Evolutionary conservation across 2,797 vertebrate genomes (phyloP).

Genomic region (Enteromius argenteus): DNA sequence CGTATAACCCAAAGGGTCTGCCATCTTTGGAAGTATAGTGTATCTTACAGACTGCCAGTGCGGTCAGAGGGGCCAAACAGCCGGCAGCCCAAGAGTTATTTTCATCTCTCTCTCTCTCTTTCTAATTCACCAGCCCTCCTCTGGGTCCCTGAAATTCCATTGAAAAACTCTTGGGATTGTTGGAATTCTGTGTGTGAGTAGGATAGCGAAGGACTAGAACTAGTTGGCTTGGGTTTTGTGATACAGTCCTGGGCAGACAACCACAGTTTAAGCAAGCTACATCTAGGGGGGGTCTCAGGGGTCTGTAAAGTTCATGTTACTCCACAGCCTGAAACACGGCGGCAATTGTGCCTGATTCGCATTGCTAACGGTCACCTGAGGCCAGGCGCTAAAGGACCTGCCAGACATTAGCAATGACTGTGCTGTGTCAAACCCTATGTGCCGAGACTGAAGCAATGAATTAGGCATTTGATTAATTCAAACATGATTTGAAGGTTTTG

Average conservation of each 20-base stretch:
- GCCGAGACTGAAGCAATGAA: not conserved
- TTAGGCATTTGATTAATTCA: not conserved
- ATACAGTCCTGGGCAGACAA: conserved; percentile 11
- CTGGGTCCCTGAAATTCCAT: conserved; percentile 76
- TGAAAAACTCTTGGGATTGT: conserved; percentile 75
- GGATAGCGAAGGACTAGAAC: conserved; percentile 55
- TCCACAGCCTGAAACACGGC: not conserved
- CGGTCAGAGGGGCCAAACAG: conserved; percentile 54
- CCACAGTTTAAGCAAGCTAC: not conserved
- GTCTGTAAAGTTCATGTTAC: conserved; percentile 9
- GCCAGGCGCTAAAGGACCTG: not conserved
- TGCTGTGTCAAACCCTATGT: not conserved
- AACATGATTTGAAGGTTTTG: conserved; percentile 6
- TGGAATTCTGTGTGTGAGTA: conserved; percentile 75
- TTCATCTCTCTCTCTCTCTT: conserved; percentile 61
- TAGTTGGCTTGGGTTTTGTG: conserved; percentile 24
- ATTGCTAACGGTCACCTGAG: not conserved
- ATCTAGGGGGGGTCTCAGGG: not conserved
- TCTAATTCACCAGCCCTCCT: conserved; percentile 71
- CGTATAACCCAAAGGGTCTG: conserved; percentile 66
- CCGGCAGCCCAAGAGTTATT: conserved; percentile 69
- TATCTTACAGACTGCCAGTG: conserved; percentile 67
- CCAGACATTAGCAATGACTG: not conserved
- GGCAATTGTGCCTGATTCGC: not conserved
- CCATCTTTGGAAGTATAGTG: conserved; percentile 73